Evolutionary conservation across 2,797 vertebrate species (phyloP), one percentile per base, ranked within the genome.

Genomic region (Miopithecus talapoin): DNA sequence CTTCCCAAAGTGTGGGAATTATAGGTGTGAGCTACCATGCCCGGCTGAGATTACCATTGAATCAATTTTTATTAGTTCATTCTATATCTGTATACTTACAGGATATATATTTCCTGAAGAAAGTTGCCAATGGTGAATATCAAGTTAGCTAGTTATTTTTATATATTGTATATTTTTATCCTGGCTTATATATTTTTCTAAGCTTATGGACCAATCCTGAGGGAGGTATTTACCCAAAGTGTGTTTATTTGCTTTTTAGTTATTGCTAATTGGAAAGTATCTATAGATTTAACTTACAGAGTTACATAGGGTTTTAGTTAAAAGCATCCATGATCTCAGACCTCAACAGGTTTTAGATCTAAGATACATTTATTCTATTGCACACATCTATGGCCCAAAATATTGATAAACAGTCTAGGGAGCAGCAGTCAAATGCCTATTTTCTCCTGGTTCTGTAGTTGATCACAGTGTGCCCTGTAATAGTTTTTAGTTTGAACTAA

Each of bases 171-270:
- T 68, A 57, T 64, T 91, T 88, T 96, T 55, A 61, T 55, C 7
- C 28, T 48, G 39, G 46, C 16, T 13, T 89, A 0, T 88, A 16
- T 81, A 5, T 96, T 87, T 89, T 89, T 90, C 30, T 57, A 85
- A 50, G 53, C 36, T 22, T 95, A 1, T 24, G 53, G 22, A 81
- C 61, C 21, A 89, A 59, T 87, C 24, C 43, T 91, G 96, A 46
- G 83, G 13, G 26, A 61, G 8, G 1, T 94, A 83, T 96, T 97
- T 91, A 6, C 48, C 43, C 46, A 93, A 70, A 91, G 14, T 84
- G 8, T 97, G n/a, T 87, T 95, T 96, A 33, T 72, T 94, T 96
- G n/a, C 5, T 68, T 61, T 83, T 89, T 87, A 91, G n/a, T 94
- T 92, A 68, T 46, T 83, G 55, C 21, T 85, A 74, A 55, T 87